phyloP scores from a whole-genome alignment of 2,888 invertebrate species.

The Leucoma salicis region DNA sequence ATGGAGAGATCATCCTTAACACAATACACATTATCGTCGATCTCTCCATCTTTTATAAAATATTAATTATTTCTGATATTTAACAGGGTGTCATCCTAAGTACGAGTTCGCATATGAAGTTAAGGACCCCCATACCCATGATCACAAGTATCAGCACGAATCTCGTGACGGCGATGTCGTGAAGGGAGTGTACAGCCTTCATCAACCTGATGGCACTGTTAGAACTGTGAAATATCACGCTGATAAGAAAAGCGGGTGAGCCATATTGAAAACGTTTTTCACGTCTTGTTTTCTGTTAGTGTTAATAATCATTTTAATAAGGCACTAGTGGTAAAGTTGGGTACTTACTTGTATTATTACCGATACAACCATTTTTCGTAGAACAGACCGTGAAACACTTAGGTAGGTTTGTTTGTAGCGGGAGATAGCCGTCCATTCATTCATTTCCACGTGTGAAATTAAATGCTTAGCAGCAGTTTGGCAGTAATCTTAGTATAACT shows the following conservation, averaged over 20 bases:
- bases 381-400: too few species aligned
- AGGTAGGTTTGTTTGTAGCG: background rate
- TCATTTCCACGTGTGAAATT: background rate
- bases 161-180: conserved; percentile 39
- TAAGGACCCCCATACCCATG: conserved; percentile 69
- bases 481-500: too few species aligned
- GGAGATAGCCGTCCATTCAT: background rate
- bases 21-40: background rate
- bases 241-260: conserved; percentile 19
- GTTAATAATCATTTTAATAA: background rate
- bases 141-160: conserved; percentile 70
- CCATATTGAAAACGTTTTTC: background rate
- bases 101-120: conserved; percentile 69
- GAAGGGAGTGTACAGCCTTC: conserved; percentile 23
- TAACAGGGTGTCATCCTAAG: conserved; percentile 44
- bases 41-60: background rate
- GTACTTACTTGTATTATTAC: background rate
- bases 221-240: conserved; percentile 29
- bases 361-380: too few species aligned
- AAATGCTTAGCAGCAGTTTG: too few species aligned
- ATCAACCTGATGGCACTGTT: conserved; percentile 27
- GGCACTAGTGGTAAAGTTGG: background rate
- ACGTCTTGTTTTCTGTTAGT: background rate
- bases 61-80: background rate
- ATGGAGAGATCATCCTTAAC: background rate